Base-by-base conservation (phyloP, 2,113 vertebrate genomes). In the Stomatorhinus ivindoensis region DNA sequence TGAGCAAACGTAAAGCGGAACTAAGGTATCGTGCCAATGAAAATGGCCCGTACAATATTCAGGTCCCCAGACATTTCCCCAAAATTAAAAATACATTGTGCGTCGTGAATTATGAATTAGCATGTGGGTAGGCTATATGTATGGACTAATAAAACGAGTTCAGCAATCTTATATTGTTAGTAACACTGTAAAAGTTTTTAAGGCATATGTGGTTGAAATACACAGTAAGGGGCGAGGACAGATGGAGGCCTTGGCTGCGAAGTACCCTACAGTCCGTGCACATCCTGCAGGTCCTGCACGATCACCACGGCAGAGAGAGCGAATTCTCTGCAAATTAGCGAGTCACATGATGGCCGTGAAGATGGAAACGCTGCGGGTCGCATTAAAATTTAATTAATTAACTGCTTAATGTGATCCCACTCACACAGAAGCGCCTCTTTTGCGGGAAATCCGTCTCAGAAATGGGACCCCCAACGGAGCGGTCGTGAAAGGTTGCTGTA, bases 381-480 rank as follows among this genome's bases (percentile, higher is more conserved):
- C 55, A 91, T 91, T 7, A 89, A 90, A 93, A 86, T 91, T 91
- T 88, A 88, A 93, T 91, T 87, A n/a, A n/a, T n/a, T n/a, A n/a
- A 46, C 48, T 42, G 83, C 48, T 58, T 65, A 82, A 87, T 90
- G 55, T 58, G 61, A 88, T 88, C 27, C 86, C 15, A 35, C 69
- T 89, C 89, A 39, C 19, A 82, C 46, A 88, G 69, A 87, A 87
- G 46, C 90, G 6, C 73, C 44, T 87, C n/a, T 21, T 11, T 27
- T 42, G 47, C 73, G 3, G 89, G 46, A 51, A 89, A 86, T n/a
- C 58, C 21, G 6, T 50, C 85, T 35, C 31, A 7, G 44, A 69
- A 86, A 39, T 13, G 65, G 46, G 42, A 73, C 13, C 19, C 39
- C 82, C 24, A n/a, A 31, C 0, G 3, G 31, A 13, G 27, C 4